Base-by-base conservation (phyloP, 2,113 vertebrate genomes). In the Actenoides lindsayi region DNA sequence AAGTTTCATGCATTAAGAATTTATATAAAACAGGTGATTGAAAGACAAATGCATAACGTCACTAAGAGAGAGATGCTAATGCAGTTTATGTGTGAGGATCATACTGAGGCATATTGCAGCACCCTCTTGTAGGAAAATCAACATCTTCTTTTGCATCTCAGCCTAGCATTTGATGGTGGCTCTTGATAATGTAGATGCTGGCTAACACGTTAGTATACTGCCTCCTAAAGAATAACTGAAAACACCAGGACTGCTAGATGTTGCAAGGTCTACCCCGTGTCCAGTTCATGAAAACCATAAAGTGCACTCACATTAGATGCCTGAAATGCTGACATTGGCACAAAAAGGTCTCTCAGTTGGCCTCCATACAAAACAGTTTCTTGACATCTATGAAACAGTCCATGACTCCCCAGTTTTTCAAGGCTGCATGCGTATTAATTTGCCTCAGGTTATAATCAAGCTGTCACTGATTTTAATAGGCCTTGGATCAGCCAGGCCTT, bases 401-500 rank as follows among this genome's bases (percentile, higher is more conserved):
- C 42, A 65, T 64, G 33, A 13, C 7, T 51, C 31, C 46, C 16
- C 19, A 19, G 10, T 78, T 87, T 93, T 90, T 77, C 56, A 88
- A 81, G 82, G 21, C 64, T 89, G 35, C 2, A 7, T 64, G 68
- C 33, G 5, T 87, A 71, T 95, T 91, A 96, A 87, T 95, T 83
- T 87, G 27, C 48, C 80, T 82, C 88, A 75, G 86, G 76, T 88
- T 92, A 51, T 93, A 89, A 95, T 95, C 85, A 83, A 96, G 64
- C 68, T 88, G 82, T 95, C 92, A 84, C 65, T 93, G 84, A 78
- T 71, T 92, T 93, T 82, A 95, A 96, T 84, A 39, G 76, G n/a
- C 35, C 65, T 90, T 76, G 73, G 88, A 76, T 94, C 76, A 96
- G 73, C 60, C 39, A 92, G 56, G 56, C n/a, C 53, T 63, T 59